phyloP scores from a whole-genome alignment of 1,140 invertebrate genomes.

The Bilobella aurantiaca region DNA sequence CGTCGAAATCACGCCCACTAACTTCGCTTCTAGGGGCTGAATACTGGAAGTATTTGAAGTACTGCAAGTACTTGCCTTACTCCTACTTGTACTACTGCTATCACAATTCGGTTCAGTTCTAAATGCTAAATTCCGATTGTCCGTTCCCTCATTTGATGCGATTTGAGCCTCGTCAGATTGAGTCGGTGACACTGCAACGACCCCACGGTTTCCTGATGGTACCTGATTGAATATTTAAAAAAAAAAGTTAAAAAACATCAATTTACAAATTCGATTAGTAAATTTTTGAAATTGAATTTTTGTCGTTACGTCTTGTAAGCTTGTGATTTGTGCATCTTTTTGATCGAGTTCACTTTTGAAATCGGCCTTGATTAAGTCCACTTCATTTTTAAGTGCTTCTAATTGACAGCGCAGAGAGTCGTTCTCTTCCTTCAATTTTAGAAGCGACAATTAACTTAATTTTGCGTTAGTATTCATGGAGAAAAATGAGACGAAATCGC shows the following conservation, averaged over 20 bases:
- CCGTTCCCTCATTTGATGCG: too few relatives aligned
- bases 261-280: not conserved
- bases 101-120: conserved; percentile 13
- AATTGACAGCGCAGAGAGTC: conserved; percentile 81
- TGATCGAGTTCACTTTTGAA: conserved; percentile 54
- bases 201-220: not conserved
- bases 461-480: not conserved
- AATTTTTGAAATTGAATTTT: too few relatives aligned
- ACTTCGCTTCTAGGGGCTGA: conserved; percentile 42
- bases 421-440: conserved; percentile 62
- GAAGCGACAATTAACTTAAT: not conserved
- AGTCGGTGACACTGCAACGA: not conserved
- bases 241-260: not conserved
- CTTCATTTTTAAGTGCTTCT: conserved; percentile 89
- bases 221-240: not conserved
- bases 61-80: conserved; percentile 6
- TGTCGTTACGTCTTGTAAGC: conserved; percentile 64
- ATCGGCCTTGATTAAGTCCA: conserved; percentile 53
- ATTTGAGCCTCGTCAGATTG: conserved; percentile 8
- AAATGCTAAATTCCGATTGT: too few relatives aligned
- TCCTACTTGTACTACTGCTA: conserved; percentile 18
- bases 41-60: conserved; percentile 23
- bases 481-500: too few relatives aligned
- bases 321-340: conserved; percentile 62
- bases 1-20: conserved; percentile 56